Conservation (phyloP, 2,113 vertebrate genomes). For the Rhinolophus ferrumequinum region DNA sequence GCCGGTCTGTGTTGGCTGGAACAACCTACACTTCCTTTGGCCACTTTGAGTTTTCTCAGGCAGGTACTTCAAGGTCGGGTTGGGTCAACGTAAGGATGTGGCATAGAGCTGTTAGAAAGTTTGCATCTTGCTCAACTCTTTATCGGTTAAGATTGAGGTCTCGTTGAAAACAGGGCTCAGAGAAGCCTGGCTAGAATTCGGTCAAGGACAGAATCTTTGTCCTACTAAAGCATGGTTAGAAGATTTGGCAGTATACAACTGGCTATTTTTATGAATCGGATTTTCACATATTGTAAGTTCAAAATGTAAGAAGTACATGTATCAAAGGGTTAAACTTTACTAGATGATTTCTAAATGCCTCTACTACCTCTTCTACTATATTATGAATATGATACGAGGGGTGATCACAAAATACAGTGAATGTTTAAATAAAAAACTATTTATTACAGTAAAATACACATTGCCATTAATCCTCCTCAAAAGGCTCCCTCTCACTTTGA, state of each 20-base stretch:
- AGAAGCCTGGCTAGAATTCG: neutral
- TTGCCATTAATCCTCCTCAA: no score
- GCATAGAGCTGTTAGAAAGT: neutral
- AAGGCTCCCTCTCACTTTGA: no score
- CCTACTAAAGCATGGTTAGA: neutral
- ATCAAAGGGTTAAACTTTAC: neutral
- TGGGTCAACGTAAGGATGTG: neutral
- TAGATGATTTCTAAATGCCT: neutral
- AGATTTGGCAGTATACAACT: neutral
- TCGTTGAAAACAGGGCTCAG: neutral
- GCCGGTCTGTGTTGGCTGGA: neutral
- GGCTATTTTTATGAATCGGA: neutral
- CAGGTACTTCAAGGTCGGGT: neutral
- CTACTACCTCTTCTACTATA: neutral
- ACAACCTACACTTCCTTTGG: neutral
- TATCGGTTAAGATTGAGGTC: neutral
- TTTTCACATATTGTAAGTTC: neutral
- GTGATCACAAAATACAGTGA: no score
- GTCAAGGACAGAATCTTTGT: neutral
- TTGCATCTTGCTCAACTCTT: neutral
- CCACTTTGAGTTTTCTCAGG: neutral
- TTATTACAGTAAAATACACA: no score
- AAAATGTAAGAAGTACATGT: neutral
- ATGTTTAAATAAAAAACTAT: no score
- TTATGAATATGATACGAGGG: neutral